phyloP scores from a whole-genome alignment of 37 sponge, comb jelly and placozoan species.

The Aphrocallistes beatrix region DNA sequence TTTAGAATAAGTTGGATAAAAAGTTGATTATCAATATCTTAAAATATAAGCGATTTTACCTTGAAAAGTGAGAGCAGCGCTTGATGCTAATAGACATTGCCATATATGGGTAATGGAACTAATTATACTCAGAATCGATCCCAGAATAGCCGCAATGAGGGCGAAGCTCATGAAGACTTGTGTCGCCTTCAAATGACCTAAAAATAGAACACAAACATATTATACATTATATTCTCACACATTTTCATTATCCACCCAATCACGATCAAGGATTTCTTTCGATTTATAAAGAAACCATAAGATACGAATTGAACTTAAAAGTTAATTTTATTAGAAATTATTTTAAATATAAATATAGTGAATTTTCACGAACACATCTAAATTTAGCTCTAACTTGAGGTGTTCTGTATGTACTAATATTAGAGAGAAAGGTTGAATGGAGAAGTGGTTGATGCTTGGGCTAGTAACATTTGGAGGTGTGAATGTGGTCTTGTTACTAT shows the following conservation, averaged over 20 bases:
- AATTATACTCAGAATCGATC: not conserved
- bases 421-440: no score
- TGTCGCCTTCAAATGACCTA: constrained; percentile 3
- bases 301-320: no score
- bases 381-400: no score
- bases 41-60: not conserved
- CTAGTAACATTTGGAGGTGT: not conserved
- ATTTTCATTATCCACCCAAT: no score
- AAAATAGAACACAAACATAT: no score
- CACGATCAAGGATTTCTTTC: no score
- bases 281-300: no score
- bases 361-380: no score
- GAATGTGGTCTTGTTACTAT: not conserved
- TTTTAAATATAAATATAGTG: no score
- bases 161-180: not conserved
- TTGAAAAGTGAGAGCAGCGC: not conserved
- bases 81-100: not conserved
- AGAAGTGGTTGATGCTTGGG: not conserved
- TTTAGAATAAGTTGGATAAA: not conserved
- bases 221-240: no score
- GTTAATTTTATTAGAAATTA: no score
- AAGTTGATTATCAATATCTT: not conserved
- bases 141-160: not conserved
- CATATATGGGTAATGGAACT: not conserved
- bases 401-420: no score